phyloP scores from a whole-genome alignment of 2,888 invertebrate species.

The Stegophylla sp. region DNA sequence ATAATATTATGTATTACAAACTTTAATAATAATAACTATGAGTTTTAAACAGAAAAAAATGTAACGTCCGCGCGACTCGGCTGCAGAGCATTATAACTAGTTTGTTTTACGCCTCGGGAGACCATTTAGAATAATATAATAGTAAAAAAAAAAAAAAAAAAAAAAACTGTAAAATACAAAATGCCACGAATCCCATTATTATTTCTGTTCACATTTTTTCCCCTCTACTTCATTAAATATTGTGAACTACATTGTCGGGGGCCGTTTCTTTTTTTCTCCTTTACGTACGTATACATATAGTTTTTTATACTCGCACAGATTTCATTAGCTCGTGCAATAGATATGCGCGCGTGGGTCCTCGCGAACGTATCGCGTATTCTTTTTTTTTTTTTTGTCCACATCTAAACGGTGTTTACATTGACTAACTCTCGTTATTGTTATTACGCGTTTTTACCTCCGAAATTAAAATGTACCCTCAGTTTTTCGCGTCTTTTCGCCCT shows the following conservation, averaged over 20 bases:
- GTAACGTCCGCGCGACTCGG: background rate
- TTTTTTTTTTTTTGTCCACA: background rate
- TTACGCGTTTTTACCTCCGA: slow-evolving; percentile 14
- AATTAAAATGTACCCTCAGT: slow-evolving; percentile 48
- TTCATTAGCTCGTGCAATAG: slow-evolving; percentile 32
- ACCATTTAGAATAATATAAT: background rate
- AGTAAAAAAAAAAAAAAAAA: slow-evolving; percentile 13
- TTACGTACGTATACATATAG: too few relatives aligned
- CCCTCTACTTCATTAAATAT: slow-evolving; percentile 36
- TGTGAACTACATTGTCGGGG: background rate
- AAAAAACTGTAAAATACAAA: slow-evolving; percentile 35
- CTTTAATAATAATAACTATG: slow-evolving; percentile 26
- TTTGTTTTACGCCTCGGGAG: slow-evolving; percentile 40
- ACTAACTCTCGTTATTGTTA: slow-evolving; percentile 23
- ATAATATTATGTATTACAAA: too few relatives aligned
- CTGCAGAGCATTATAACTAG: slow-evolving; percentile 47
- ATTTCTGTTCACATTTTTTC: slow-evolving; percentile 16
- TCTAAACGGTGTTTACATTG: slow-evolving; percentile 29
- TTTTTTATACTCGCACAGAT: background rate
- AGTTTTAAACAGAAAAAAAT: slow-evolving; percentile 1
- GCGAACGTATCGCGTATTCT: background rate
- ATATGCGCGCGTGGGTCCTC: background rate
- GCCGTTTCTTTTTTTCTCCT: background rate
- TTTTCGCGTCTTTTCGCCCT: slow-evolving; percentile 43
- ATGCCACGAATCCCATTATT: slow-evolving; percentile 15